These are phyloP conservation scores for Plusia festucae DNA, from an alignment of 2,888 invertebrate genomes.

Conservation along the genomic window DNA sequence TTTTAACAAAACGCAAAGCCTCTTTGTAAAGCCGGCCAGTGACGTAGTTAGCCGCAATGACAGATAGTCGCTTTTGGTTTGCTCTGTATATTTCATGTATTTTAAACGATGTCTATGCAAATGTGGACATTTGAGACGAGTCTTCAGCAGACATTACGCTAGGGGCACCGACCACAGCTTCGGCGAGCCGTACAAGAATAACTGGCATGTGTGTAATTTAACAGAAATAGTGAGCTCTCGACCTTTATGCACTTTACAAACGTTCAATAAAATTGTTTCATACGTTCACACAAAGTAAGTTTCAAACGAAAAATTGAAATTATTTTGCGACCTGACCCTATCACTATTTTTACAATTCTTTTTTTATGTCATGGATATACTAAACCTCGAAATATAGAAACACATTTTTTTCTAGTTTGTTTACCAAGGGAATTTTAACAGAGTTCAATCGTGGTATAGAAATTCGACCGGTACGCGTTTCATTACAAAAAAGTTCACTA, in stretches of 20 bases:
- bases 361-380: not conserved
- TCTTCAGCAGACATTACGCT: conserved; percentile 43
- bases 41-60: conserved; percentile 25
- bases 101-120: conserved; percentile 47
- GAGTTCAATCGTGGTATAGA: not conserved
- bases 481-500: too few relatives aligned
- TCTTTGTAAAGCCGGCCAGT: conserved; percentile 8
- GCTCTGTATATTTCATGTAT: conserved; percentile 42
- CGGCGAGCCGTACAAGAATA: conserved; percentile 39
- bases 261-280: not conserved
- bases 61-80: conserved; percentile 25
- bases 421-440: not conserved
- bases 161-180: conserved; percentile 40
- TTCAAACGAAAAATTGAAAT: not conserved
- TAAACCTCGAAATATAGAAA: not conserved
- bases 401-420: not conserved
- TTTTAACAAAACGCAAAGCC: not conserved
- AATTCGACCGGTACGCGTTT: too few relatives aligned
- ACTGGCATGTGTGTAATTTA: conserved; percentile 27
- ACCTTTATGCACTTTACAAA: conserved; percentile 10
- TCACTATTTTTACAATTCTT: not conserved
- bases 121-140: conserved; percentile 46
- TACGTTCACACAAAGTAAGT: not conserved
- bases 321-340: not conserved
- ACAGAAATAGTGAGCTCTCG: conserved; percentile 7